Evolutionary conservation across 1,140 invertebrate genomes (phyloP).

Genomic region (Drosophila sechellia): DNA sequence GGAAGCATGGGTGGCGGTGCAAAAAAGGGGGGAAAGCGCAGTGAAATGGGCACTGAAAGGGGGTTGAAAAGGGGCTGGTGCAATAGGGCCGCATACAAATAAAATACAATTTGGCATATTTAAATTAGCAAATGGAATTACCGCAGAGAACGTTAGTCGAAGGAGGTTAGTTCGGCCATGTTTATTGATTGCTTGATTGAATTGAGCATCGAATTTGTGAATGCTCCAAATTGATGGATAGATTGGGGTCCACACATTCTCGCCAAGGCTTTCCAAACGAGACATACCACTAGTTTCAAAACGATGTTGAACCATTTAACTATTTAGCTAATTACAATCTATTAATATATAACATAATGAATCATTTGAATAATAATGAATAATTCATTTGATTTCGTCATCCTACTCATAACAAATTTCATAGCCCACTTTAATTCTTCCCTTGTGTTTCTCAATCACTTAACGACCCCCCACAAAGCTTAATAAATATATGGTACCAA

Average conservation of each 20-base stretch:
- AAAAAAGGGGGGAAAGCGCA: not conserved
- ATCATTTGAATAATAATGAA: too few species aligned
- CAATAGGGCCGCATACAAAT: conserved; percentile 31
- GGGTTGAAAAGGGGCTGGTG: not conserved
- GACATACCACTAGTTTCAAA: conserved; percentile 4
- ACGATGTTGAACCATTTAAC: too few species aligned
- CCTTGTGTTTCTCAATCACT: conserved; percentile 27
- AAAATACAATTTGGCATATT: conserved; percentile 81
- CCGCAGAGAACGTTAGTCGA: conserved; percentile 45
- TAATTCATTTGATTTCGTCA: not conserved
- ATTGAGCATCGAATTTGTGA: conserved; percentile 60
- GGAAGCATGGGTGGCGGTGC: not conserved
- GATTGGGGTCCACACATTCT: not conserved
- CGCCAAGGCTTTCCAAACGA: conserved; percentile 5
- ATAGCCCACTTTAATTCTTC: not conserved
- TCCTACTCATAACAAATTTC: not conserved
- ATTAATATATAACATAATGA: too few species aligned
- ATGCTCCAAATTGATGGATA: conserved; percentile 48
- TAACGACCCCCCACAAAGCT: conserved; percentile 30
- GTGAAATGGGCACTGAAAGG: not conserved
- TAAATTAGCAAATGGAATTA: conserved; percentile 83
- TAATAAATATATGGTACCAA: not conserved
- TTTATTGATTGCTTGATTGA: conserved; percentile 81
- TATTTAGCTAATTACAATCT: too few species aligned
- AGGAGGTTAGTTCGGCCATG: conserved; percentile 71